Evolutionary conservation across 2,113 vertebrate genomes (phyloP), one percentile per base, ranked within the genome.

Genomic region (Meleagris gallopavo): DNA sequence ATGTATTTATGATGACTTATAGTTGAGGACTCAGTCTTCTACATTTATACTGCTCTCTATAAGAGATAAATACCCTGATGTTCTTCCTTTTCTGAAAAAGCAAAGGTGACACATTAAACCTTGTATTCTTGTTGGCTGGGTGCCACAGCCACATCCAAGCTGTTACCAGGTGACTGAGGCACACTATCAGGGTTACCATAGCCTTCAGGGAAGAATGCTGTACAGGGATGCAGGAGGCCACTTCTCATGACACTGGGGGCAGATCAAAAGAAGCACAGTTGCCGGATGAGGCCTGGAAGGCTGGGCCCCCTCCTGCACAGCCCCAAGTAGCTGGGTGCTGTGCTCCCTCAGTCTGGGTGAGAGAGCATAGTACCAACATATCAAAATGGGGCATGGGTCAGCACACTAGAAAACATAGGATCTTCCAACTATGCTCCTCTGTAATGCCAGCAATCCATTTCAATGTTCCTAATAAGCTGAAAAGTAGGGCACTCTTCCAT

Each of bases 261-360:
- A 69, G 11, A 40, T 10, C 45, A 57, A 61, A 74, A 27, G 80
- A 10, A 5, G 10, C 27, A 58, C 2, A 14, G 14, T 10, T 54
- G 10, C 20, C 50, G 34, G 2, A 6, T 41, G 5, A n/a, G 13
- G 36, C 32, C 11, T 0, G 3, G 38, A 15, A 69, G 24, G 24
- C 0, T 52, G 9, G 48, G n/a, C 2, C 15, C 20, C 1, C 3
- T 72, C 34, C 32, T 41, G 43, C 24, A n/a, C 6, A 1, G 4
- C 16, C 5, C 2, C 1, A 32, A 38, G 21, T 48, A 34, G 8
- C 8, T 48, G 18, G 77, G 88, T 14, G 6, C n/a, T 29, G 52
- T 48, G 70, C 46, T 90, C 45, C 61, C 54, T 32, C 45, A 48
- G 43, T 30, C 5, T 34, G 8, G 11, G 57, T 25, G 13, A n/a